Base-by-base conservation (phyloP, 2,888 invertebrate genomes). In the Zaprionus obscuricornis region DNA sequence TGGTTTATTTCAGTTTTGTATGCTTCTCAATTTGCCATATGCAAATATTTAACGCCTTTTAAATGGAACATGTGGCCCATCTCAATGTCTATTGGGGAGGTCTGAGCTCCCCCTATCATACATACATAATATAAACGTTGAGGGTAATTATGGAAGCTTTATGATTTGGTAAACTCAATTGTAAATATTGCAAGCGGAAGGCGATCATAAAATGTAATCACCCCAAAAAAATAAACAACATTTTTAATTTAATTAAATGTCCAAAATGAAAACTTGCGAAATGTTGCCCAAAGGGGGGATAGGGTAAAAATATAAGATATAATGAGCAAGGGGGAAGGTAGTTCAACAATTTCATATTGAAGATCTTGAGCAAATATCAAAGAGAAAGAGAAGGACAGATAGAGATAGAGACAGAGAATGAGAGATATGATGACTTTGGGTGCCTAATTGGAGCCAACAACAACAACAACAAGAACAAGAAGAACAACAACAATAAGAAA, bases 141-240 rank as follows among this genome's bases (percentile, higher is more conserved):
- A 14, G 4, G 74, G 51, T 72, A 74, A 74, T 76, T 64, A 77
- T 69, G 55, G 66, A 52, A 64, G 68, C 64, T 76, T 78, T 71
- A 83, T 79, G 76, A 68, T 74, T 60, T 76, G 74, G 62, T 65
- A 76, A 74, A 63, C 62, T 70, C 57, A 47, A 42, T n/a, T 47
- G 60, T 77, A 84, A 83, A 81, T 79, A 84, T 75, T 54, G 81
- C 70, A 46, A 84, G 75, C 81, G 82, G 82, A 81, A 63, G 70
- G 66, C 62, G 67, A 63, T 76, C 82, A 81, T 77, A 84, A 82
- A 82, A 71, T 55, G 66, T 65, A 60, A 71, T 74, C 76, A 65
- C 56, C 73, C 46, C 22, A 59, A 72, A 70, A 57, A 49, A 60
- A 82, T 60, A 77, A 72, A 82, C 55, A 66, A 49, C 64, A 50